phyloP scores from a whole-genome alignment of 1,140 invertebrate genomes.

The Nymphalis io region DNA sequence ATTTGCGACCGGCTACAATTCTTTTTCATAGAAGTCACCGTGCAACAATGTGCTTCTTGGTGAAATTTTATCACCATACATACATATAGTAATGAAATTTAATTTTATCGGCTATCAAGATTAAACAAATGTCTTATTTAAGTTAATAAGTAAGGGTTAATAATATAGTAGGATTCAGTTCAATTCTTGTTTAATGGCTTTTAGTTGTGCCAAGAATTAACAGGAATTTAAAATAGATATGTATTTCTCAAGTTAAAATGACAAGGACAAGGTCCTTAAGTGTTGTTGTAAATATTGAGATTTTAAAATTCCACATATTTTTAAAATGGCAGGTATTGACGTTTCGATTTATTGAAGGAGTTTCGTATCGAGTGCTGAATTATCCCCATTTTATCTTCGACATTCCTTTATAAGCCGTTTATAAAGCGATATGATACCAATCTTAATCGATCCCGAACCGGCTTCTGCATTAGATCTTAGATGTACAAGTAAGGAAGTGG shows the following conservation, averaged over 20 bases:
- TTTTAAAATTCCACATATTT: neutral
- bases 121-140: neutral
- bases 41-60: constrained; percentile 11
- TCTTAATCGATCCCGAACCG: constrained; percentile 5
- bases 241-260: too few relatives aligned
- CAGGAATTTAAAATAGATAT: too few relatives aligned
- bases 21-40: constrained; percentile 8
- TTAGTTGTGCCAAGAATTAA: too few relatives aligned
- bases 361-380: neutral
- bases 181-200: too few relatives aligned
- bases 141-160: too few relatives aligned
- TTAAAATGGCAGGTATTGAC: neutral
- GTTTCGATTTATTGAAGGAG: neutral
- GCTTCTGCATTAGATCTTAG: neutral
- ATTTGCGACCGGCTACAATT: constrained; percentile 20
- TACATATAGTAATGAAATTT: neutral
- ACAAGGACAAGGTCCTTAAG: too few relatives aligned
- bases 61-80: constrained; percentile 6
- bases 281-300: too few relatives aligned
- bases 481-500: constrained; percentile 5
- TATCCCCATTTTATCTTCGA: neutral
- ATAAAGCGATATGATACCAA: constrained; percentile 5
- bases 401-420: neutral
- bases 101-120: neutral
- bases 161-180: too few relatives aligned